These are phyloP conservation scores for Samia ricini DNA, from an alignment of 1,140 invertebrate species.

Conservation along the genomic window DNA sequence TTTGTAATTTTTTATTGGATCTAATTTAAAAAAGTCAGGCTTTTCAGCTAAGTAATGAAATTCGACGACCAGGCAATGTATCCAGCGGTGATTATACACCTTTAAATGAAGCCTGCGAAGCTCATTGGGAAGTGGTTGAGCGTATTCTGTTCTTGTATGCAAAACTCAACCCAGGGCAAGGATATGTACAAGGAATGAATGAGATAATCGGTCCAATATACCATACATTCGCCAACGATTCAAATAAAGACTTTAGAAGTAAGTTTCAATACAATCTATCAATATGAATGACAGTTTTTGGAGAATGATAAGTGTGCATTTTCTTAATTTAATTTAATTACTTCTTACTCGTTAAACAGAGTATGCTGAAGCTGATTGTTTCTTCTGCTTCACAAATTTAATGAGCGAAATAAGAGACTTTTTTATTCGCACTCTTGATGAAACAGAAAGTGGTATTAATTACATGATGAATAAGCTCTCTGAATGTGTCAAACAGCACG, in stretches of 20 bases:
- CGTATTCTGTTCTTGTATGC: conserved; percentile 98
- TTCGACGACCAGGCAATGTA: conserved; percentile 43
- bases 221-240: conserved; percentile 96
- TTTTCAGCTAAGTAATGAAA: conserved; percentile 55
- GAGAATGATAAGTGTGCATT: neutral
- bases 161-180: conserved; percentile 98
- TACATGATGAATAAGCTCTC: conserved; percentile 90
- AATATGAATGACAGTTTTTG: neutral
- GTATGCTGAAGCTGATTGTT: conserved; percentile 97
- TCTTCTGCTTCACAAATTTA: conserved; percentile 98
- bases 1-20: neutral
- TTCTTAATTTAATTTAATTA: neutral
- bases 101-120: conserved; percentile 89
- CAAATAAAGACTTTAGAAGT: conserved; percentile 89
- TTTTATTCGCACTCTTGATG: conserved; percentile 97
- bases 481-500: conserved; percentile 86
- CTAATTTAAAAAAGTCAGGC: neutral
- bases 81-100: conserved; percentile 84
- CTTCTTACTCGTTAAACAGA: conserved; percentile 75
- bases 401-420: conserved; percentile 99
- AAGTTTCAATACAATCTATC: conserved; percentile 28
- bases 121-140: conserved; percentile 98
- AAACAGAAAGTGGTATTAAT: conserved; percentile 93
- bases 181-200: conserved; percentile 99
- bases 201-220: conserved; percentile 99